Evolutionary conservation across 2,113 vertebrate genomes (phyloP).

Genomic region (Candoia aspera): DNA sequence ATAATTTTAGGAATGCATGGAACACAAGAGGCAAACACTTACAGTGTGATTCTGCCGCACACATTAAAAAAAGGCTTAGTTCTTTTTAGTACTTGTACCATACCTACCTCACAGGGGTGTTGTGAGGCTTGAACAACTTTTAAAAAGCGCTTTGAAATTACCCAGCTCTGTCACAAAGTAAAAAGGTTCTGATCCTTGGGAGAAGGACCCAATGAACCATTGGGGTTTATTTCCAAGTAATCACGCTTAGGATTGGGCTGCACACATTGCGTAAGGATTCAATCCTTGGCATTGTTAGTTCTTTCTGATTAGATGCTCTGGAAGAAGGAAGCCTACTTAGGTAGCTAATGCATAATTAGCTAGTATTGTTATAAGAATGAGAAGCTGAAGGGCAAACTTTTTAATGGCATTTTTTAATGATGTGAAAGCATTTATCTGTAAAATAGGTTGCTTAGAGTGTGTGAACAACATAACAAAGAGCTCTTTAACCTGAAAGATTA

Average conservation of each 20-base stretch:
- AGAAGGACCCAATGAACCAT: background rate
- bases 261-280: slow-evolving; percentile 17
- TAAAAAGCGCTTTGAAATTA: background rate
- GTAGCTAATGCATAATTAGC: slow-evolving; percentile 55
- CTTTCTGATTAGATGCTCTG: slow-evolving; percentile 56
- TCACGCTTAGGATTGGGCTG: background rate
- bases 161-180: background rate
- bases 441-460: slow-evolving; percentile 49
- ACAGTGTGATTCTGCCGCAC: slow-evolving; percentile 31
- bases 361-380: slow-evolving; percentile 53
- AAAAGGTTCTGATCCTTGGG: background rate
- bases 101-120: slow-evolving; percentile 66
- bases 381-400: slow-evolving; percentile 66
- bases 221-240: slow-evolving; percentile 17
- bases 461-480: slow-evolving; percentile 39
- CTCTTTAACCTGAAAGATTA: slow-evolving; percentile 29
- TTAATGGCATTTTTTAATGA: slow-evolving; percentile 52
- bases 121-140: slow-evolving; percentile 51
- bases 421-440: slow-evolving; percentile 70
- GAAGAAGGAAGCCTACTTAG: slow-evolving; percentile 13
- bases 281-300: slow-evolving; percentile 26
- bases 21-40: slow-evolving; percentile 17
- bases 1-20: background rate
- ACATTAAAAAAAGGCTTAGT: slow-evolving; percentile 36
- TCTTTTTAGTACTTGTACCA: slow-evolving; percentile 52